Percentiles rank a stretch among this genome's conserved stretches.
These are phyloP conservation scores for Drosophila nasuta DNA, from an alignment of 1,140 invertebrate species.

Conservation along the genomic window DNA sequence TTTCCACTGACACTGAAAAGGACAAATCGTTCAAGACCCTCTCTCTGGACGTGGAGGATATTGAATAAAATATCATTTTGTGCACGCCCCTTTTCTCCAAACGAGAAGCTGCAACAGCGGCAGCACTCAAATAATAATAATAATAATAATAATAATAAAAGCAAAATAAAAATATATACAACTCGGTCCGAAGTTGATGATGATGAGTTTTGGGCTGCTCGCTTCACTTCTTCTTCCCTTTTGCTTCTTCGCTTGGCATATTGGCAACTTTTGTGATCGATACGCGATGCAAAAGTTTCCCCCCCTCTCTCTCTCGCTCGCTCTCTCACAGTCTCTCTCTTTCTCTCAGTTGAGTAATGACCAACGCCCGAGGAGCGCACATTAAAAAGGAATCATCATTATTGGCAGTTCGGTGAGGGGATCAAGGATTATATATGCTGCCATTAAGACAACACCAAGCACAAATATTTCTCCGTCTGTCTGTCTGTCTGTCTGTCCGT, in stretches of 20 bases:
- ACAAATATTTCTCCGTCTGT: slow-evolving; percentile 30
- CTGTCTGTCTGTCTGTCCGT: slow-evolving; percentile 13
- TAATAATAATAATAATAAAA: slow-evolving; percentile 26
- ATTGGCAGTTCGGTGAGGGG: slow-evolving; percentile 69
- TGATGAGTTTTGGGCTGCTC: slow-evolving; percentile 48
- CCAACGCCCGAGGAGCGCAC: slow-evolving; percentile 76
- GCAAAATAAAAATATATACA: slow-evolving; percentile 16
- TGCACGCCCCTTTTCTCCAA: slow-evolving; percentile 68
- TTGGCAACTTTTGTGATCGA: slow-evolving; percentile 82
- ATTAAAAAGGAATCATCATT: slow-evolving; percentile 85
- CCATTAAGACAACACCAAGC: slow-evolving; percentile 59
- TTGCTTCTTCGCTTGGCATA: slow-evolving; percentile 23
- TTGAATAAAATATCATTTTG: slow-evolving; percentile 85
- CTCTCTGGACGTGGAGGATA: slow-evolving; percentile 58
- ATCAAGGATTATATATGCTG: slow-evolving; percentile 68
- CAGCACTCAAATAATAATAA: slow-evolving; percentile 13
- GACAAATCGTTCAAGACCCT: slow-evolving; percentile 75
- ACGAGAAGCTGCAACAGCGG: slow-evolving; percentile 8
- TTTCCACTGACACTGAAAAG: slow-evolving; percentile 77
- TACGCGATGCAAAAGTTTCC: slow-evolving; percentile 65
- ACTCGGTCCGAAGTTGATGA: slow-evolving; percentile 56
- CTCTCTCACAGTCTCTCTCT: not conserved
- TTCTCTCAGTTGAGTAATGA: slow-evolving; percentile 64
- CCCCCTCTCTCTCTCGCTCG: not conserved
- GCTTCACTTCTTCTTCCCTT: too few species aligned